Base-by-base conservation (phyloP, 1,140 invertebrate genomes). In the Orchestia grillus region DNA sequence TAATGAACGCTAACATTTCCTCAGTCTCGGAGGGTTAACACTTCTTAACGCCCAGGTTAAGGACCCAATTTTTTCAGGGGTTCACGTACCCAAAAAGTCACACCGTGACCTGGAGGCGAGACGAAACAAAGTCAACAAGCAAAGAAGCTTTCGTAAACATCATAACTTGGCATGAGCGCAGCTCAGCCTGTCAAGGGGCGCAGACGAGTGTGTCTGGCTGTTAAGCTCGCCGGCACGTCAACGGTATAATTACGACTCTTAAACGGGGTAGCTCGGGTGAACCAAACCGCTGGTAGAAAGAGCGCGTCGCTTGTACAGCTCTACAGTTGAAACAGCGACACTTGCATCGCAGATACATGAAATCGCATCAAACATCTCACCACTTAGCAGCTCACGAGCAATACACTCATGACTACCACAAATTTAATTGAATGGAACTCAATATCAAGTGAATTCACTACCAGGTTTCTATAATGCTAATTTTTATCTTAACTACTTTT, bases 111-210 rank as follows among this genome's bases (percentile, higher is more conserved):
- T n/a, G 41, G 45, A 94, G 15, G 92, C 92, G 92, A 94, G 44
- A 94, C 36, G 92, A 94, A 47, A 44, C 43, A 44, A 47, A 94
- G 92, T 94, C 45, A 94, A 94, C 92, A 44, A 94, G 43, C 43
- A 44, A 94, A 47, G 44, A 40, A 44, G 43, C 44, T 94, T 94
- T 45, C 11, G 92, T 94, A 94, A 94, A 94, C 92, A 94, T 94
- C 44, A 94, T 94, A 94, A 94, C 44, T 94, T 94, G 92, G 92
- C 92, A 94, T 11, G 6, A 8, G 44, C 36, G 40, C 43, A 94
- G 92, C 40, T 94, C 40, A 11, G 92, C 44, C 43, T 94, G 92
- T 94, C 92, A 94, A 45, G 44, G 47, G 92, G 15, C 28, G 44
- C 44, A 94, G 43, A 94, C 44, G 92, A 45, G 41, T 45, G 41